These are phyloP conservation scores for Poeciliopsis infans DNA, from an alignment of 2,797 vertebrate genomes.

Conservation along the genomic window DNA sequence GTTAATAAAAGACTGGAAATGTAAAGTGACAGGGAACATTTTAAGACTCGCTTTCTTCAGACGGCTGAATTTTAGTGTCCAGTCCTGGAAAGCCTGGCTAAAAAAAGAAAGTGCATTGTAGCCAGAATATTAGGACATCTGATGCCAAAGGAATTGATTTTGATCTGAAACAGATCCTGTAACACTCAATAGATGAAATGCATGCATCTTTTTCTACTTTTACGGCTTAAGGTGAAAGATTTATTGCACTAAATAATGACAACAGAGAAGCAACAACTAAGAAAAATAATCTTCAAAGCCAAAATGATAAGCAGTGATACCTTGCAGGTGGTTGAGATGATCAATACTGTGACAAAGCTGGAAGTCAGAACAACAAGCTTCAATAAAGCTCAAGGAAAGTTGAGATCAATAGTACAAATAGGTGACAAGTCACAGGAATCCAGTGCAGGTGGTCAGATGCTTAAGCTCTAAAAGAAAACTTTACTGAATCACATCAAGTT, in stretches of 20 bases:
- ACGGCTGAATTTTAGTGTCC: slow-evolving; percentile 34
- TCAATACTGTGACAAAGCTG: slow-evolving; percentile 67
- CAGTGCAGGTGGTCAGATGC: neutral
- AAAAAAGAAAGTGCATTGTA: slow-evolving; percentile 5
- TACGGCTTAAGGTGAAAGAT: slow-evolving; percentile 8
- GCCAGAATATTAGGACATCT: neutral
- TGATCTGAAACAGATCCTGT: slow-evolving; percentile 1
- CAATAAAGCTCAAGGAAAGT: slow-evolving; percentile 32
- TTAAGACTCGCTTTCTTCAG: slow-evolving; percentile 54
- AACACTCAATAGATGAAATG: neutral
- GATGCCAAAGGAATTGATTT: neutral
- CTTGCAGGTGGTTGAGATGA: slow-evolving; percentile 52
- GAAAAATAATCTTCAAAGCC: slow-evolving; percentile 52
- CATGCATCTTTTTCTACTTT: slow-evolving; percentile 9
- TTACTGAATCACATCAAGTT: neutral
- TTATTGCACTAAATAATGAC: slow-evolving; percentile 46
- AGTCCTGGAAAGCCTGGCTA: slow-evolving; percentile 30
- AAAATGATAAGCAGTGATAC: slow-evolving; percentile 72
- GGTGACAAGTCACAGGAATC: neutral
- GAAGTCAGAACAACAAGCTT: slow-evolving; percentile 42
- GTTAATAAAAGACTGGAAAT: slow-evolving; percentile 54
- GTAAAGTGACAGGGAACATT: slow-evolving; percentile 71
- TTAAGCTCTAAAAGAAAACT: neutral
- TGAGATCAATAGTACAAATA: neutral
- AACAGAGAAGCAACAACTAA: slow-evolving; percentile 35